These are phyloP conservation scores for Scalopus aquaticus DNA, from an alignment of 2,113 vertebrate species.

Conservation along the genomic window DNA sequence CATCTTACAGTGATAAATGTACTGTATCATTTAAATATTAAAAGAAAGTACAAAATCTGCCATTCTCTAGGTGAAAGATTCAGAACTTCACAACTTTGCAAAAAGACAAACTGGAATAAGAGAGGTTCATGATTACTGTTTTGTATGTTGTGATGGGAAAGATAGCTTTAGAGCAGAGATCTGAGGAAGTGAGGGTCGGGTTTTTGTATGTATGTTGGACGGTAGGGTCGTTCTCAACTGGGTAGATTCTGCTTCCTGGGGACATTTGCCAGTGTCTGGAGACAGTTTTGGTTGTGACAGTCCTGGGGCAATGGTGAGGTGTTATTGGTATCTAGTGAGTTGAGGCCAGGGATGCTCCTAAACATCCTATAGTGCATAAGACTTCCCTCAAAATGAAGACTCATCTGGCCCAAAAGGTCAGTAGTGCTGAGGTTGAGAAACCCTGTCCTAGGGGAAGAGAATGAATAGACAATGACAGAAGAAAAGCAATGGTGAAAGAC, in stretches of 20 bases:
- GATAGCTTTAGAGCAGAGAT: not conserved
- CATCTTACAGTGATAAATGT: not conserved
- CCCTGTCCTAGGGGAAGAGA: not conserved
- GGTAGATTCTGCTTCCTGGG: not conserved
- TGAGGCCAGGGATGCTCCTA: not conserved
- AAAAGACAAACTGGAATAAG: not conserved
- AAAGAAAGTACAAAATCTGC: not conserved
- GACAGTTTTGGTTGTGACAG: not conserved
- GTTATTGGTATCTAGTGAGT: not conserved
- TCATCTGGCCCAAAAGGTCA: not conserved
- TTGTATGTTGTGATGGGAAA: not conserved
- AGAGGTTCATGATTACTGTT: not conserved
- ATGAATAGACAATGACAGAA: not conserved
- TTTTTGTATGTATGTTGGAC: not conserved
- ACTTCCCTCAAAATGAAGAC: not conserved
- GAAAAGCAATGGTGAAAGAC: not conserved
- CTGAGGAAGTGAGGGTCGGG: not conserved
- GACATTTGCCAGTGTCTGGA: not conserved
- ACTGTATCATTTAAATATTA: not conserved
- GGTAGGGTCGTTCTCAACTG: not conserved
- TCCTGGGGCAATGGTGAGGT: not conserved
- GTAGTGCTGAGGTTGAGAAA: not conserved
- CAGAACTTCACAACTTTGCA: constrained; percentile 10
- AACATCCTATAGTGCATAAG: not conserved
- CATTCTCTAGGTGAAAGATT: not conserved